These are phyloP conservation scores for Heteromormyrus szaboi DNA, from an alignment of 2,797 vertebrate species.

Conservation along the genomic window DNA sequence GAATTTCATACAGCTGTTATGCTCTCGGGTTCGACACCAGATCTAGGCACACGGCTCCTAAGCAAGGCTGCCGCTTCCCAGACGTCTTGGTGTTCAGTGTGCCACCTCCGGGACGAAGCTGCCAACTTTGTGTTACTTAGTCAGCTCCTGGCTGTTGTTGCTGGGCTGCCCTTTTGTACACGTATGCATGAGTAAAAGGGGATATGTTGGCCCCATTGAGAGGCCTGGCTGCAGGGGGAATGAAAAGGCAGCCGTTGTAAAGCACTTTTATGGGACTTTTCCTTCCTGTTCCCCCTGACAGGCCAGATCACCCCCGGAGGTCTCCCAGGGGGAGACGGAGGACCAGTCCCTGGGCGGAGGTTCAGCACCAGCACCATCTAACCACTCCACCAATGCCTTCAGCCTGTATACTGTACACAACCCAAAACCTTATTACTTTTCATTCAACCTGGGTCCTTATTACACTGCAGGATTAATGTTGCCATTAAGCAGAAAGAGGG, in stretches of 20 bases:
- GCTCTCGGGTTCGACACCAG: background rate
- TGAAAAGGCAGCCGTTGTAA: background rate
- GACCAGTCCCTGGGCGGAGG: background rate
- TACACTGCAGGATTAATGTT: background rate
- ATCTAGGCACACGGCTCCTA: background rate
- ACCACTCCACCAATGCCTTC: background rate
- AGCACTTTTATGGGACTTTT: conserved; percentile 8
- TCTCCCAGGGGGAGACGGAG: background rate
- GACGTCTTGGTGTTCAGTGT: background rate
- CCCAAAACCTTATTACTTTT: background rate
- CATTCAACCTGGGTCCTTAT: background rate
- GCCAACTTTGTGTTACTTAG: background rate
- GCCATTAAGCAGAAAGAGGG: background rate
- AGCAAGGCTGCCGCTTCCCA: background rate
- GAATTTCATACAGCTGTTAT: background rate
- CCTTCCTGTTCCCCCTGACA: conserved; percentile 3
- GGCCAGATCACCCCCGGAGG: background rate
- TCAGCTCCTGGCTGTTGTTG: background rate
- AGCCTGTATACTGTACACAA: background rate
- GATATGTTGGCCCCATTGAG: background rate
- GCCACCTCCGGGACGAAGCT: background rate
- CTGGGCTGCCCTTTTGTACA: background rate
- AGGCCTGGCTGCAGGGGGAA: conserved; percentile 13
- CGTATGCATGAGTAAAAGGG: background rate
- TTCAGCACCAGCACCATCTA: background rate